Evolutionary conservation across 2,888 invertebrate species (phyloP).

Genomic region (Pristionchus fissidentatus): DNA sequence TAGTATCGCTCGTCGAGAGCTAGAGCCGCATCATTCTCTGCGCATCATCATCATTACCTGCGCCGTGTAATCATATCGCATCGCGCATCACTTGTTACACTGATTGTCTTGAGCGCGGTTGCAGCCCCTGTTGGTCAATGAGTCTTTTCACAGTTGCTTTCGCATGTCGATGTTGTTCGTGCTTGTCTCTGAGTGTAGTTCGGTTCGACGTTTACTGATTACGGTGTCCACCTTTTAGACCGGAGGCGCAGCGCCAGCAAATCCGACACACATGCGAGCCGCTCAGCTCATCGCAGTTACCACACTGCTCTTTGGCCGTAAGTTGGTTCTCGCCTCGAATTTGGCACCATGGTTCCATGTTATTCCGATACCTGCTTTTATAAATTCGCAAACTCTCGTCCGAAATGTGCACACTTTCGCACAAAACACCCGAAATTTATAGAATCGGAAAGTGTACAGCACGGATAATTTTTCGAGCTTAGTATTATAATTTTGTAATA

Average conservation of each 20-base stretch:
- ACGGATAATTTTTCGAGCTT: too few species aligned
- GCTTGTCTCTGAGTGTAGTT: conserved; percentile 11
- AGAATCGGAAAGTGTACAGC: too few species aligned
- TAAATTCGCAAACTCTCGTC: too few species aligned
- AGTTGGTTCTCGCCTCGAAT: neutral
- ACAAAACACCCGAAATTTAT: too few species aligned
- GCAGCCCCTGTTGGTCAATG: neutral
- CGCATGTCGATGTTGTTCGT: neutral
- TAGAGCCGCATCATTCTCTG: conserved; percentile 14
- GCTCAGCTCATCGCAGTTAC: conserved; percentile 39
- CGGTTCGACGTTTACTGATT: too few species aligned
- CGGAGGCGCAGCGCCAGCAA: neutral
- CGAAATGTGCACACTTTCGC: too few species aligned
- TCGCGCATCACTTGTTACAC: conserved; percentile 41
- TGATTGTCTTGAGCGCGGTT: neutral
- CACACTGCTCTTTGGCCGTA: conserved; percentile 10
- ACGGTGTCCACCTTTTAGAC: too few species aligned
- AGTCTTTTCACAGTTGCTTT: too few species aligned
- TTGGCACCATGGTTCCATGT: neutral
- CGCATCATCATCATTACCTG: neutral
- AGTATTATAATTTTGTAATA: too few species aligned
- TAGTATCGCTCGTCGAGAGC: conserved; percentile 23
- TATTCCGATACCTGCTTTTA: too few species aligned
- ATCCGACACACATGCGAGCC: conserved; percentile 41
- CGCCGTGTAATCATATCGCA: too few species aligned